Evolutionary conservation across 2,113 vertebrate genomes (phyloP).

Genomic region (Australoheros scitulus): DNA sequence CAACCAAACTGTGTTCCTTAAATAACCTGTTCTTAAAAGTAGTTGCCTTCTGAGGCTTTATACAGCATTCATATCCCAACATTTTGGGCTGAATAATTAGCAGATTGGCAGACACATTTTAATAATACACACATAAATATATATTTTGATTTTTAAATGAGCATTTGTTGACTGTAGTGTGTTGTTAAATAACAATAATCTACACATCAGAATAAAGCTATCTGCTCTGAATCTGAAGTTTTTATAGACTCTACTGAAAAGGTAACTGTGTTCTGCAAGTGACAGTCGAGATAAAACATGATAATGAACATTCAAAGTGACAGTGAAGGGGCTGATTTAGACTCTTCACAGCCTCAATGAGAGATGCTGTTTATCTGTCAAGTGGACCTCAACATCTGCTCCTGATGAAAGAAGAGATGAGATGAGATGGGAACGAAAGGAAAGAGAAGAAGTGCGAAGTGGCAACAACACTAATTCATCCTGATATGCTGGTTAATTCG

Average conservation of each 20-base stretch:
- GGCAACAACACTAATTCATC: conserved; percentile 44
- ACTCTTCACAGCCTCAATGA: conserved; percentile 49
- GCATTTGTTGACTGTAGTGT: background rate
- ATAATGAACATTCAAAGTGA: conserved; percentile 62
- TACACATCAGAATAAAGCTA: background rate
- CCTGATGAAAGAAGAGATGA: conserved; percentile 56
- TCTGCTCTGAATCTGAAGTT: background rate
- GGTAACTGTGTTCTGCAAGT: conserved; percentile 35
- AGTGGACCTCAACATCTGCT: conserved; percentile 73
- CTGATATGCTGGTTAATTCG: conserved; percentile 44
- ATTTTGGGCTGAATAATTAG: background rate
- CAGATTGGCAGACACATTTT: background rate
- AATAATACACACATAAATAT: background rate
- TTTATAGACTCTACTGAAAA: conserved; percentile 30
- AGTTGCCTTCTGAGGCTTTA: background rate
- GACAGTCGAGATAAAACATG: conserved; percentile 39
- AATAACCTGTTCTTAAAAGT: background rate
- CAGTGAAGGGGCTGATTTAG: conserved; percentile 58
- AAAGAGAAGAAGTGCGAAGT: conserved; percentile 14
- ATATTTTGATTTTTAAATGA: background rate
- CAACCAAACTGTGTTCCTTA: background rate
- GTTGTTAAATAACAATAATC: background rate
- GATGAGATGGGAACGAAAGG: conserved; percentile 37
- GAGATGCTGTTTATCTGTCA: conserved; percentile 63
- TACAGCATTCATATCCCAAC: background rate